These are phyloP conservation scores for Bothrops alternatus DNA, from an alignment of 2,797 vertebrate species.

Conservation along the genomic window DNA sequence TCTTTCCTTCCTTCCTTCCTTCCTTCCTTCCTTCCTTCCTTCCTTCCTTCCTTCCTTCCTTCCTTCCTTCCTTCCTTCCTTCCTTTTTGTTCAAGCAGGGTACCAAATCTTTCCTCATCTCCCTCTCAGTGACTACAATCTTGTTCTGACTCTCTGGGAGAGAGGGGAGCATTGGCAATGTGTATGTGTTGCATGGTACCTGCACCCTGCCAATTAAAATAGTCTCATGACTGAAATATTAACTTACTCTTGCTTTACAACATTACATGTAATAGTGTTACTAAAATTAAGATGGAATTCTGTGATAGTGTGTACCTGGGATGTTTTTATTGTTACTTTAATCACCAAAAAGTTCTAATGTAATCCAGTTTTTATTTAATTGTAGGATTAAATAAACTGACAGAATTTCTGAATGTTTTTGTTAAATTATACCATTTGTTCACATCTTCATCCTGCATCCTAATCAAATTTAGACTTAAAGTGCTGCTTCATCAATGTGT, in stretches of 20 bases:
- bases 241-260: not conserved
- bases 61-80: not conserved
- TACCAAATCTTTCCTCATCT: not conserved
- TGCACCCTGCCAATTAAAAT: not conserved
- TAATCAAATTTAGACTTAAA: rapidly evolving
- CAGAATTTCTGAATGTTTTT: not conserved
- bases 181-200: not conserved
- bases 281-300: too few relatives aligned
- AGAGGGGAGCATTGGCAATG: not conserved
- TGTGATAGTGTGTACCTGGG: not conserved
- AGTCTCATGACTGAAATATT: not conserved
- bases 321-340: not conserved
- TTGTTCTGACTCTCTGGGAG: not conserved
- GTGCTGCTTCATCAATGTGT: not conserved
- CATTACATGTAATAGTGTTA: not conserved
- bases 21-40: too few relatives aligned
- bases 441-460: not conserved
- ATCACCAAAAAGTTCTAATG: not conserved
- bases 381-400: not conserved
- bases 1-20: not conserved
- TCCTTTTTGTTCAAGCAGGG: not conserved
- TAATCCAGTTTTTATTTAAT: not conserved
- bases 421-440: not conserved
- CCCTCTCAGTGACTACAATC: not conserved
- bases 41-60: not conserved